Evolutionary conservation across 1,140 invertebrate species (phyloP).

Genomic region (Lysiphlebus fabarum): DNA sequence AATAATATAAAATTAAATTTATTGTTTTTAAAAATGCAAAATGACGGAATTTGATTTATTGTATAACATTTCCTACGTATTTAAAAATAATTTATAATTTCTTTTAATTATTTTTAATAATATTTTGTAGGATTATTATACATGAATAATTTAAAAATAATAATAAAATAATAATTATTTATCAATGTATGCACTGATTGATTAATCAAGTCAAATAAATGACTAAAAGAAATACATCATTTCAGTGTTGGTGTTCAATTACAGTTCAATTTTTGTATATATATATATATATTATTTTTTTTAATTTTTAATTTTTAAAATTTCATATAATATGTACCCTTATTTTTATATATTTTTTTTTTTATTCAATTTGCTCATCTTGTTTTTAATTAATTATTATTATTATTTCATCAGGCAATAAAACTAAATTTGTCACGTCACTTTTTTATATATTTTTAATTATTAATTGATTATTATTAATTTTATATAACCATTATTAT

Average conservation of each 20-base stretch:
- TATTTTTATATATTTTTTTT: neutral
- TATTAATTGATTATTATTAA: neutral
- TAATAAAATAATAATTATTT: too few species aligned
- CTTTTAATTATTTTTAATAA: conserved; percentile 23
- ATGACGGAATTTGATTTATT: conserved; percentile 28
- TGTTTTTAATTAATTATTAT: neutral
- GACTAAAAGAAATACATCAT: conserved; percentile 33
- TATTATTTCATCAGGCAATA: conserved; percentile 10
- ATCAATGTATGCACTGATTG: conserved; percentile 20
- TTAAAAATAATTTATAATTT: conserved; percentile 18
- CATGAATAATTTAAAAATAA: too few species aligned
- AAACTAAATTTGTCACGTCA: conserved; percentile 6
- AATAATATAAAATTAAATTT: too few species aligned
- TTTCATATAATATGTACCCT: conserved; percentile 20
- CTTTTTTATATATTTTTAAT: conserved; percentile 2
- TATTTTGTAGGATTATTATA: too few species aligned
- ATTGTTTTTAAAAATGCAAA: too few species aligned
- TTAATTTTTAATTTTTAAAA: conserved; percentile 19
- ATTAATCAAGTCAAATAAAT: conserved; percentile 28
- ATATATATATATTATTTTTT: conserved; percentile 15
- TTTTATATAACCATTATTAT: conserved; percentile 1
- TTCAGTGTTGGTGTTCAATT: conserved; percentile 55
- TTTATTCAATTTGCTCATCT: neutral
- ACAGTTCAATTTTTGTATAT: conserved; percentile 45
- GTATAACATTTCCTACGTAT: conserved; percentile 1